Conservation (phyloP, 2,888 invertebrate genomes). For the Timema cristinae region DNA sequence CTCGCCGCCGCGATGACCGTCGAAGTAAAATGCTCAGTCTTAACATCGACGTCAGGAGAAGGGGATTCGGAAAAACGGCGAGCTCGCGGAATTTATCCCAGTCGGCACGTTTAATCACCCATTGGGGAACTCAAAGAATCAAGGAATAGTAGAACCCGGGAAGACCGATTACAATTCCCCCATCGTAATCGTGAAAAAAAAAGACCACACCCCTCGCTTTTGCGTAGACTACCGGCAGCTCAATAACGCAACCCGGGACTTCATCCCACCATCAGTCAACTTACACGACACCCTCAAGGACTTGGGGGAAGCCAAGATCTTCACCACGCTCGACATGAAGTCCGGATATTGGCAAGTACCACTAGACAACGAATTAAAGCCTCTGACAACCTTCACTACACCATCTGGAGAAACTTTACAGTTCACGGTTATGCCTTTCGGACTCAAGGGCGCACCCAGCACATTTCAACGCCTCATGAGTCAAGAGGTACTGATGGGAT, state of each 20-base stretch:
- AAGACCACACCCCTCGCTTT: constrained; percentile 31
- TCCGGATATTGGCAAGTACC: constrained; percentile 28
- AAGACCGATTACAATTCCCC: constrained; percentile 17
- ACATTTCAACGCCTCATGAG: background rate
- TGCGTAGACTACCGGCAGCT: constrained; percentile 26
- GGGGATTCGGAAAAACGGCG: too few species aligned
- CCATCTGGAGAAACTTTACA: constrained; percentile 16
- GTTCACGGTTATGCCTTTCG: constrained; percentile 3
- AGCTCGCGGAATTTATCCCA: too few species aligned
- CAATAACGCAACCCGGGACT: constrained; percentile 17
- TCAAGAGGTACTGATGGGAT: background rate
- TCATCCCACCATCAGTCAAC: constrained; percentile 21
- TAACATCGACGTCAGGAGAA: too few species aligned
- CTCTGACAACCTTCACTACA: constrained; percentile 27
- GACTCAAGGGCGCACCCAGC: background rate
- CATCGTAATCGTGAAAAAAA: constrained; percentile 21
- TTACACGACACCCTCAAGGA: constrained; percentile 24
- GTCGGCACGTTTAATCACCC: too few species aligned
- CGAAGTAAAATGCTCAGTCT: too few species aligned
- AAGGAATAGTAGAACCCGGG: background rate
- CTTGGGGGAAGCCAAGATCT: constrained; percentile 21
- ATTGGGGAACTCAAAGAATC: too few species aligned
- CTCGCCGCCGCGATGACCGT: too few species aligned
- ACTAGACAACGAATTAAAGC: constrained; percentile 4
- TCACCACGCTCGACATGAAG: constrained; percentile 26